Evolutionary conservation across 2,888 invertebrate species (phyloP), one percentile per base, ranked within the genome.

Genomic region (Serrognathus titanus): DNA sequence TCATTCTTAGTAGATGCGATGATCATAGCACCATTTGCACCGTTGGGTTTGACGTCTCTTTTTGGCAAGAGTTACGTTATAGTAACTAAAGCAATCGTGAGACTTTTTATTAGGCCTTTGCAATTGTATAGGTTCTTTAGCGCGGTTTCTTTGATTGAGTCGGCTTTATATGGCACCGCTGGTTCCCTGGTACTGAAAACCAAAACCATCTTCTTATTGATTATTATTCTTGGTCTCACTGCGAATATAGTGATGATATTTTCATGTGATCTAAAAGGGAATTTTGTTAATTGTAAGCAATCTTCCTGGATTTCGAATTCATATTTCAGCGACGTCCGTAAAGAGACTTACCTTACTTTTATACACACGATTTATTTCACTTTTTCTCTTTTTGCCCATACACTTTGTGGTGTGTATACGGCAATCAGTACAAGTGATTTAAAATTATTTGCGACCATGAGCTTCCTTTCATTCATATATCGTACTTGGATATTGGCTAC

Each of bases 1-100:
- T 60, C 63, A 9, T 61, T 67, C 20, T 8, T 43, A 2, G 16
- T 48, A 2, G 61, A 61, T 31, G 2, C 51, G 8, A 35, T 53
- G 12, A 12, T 53, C 6, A 51, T 50, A 16, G 9, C 54, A 40
- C 43, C 43, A 10, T 11, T 43, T 43, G 7, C 43, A 13, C 10
- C 13, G 9, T 7, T 16, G 12, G 20, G 20, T 10, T 6, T 12
- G 12, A 35, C 38, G 6, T 13, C 51, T 5, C 10, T 51, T 1
- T 41, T 41, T n/a, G 39, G 48, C 12, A 13, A n/a, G 16, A 13
- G 10, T 10, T 31, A 47, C 9, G 40, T 45, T 16, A 35, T 11
- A 52, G 20, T 43, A 45, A 37, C n/a, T 10, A n/a, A 43, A 9
- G 24, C 16, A 9, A 8, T 55, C 3, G 5, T 50, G 13, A 16